phyloP scores from a whole-genome alignment of 2,113 vertebrate species.

The Rhinolophus sinicus region DNA sequence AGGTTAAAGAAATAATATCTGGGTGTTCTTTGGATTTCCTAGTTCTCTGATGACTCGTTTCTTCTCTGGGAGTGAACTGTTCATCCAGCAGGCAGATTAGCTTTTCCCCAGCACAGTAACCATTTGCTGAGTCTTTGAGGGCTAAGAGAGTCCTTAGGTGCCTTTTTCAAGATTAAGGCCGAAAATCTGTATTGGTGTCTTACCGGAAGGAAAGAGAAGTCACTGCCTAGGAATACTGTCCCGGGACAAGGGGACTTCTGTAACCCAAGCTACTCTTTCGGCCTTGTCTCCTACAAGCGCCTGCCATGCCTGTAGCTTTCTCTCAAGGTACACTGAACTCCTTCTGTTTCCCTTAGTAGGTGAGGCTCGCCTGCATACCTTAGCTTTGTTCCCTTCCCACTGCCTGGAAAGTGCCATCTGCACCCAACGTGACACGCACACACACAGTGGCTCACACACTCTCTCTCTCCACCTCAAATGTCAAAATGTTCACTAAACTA shows the following conservation, averaged over 20 bases:
- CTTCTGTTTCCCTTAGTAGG: not conserved
- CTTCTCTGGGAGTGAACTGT: not conserved
- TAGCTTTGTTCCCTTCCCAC: not conserved
- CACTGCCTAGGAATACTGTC: not conserved
- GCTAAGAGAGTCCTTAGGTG: not conserved
- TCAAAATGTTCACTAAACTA: not conserved
- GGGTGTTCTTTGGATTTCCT: not conserved
- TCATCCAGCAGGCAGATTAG: not conserved
- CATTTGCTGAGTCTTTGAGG: not conserved
- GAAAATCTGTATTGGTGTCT: not conserved
- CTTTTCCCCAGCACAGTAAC: not conserved
- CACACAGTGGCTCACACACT: rapidly evolving
- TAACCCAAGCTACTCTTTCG: not conserved
- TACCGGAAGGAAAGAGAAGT: not conserved
- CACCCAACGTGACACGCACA: not conserved
- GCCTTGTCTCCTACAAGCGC: not conserved
- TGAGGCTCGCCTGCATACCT: not conserved
- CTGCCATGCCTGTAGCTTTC: not conserved
- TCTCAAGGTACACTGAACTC: not conserved
- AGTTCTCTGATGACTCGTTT: not conserved
- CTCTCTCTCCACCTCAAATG: not conserved
- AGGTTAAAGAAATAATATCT: not conserved
- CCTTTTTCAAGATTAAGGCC: not conserved
- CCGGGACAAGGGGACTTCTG: not conserved
- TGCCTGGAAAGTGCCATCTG: not conserved